Evolutionary conservation across 2,113 vertebrate genomes (phyloP), one percentile per base, ranked within the genome.

Genomic region (Lagopus muta): DNA sequence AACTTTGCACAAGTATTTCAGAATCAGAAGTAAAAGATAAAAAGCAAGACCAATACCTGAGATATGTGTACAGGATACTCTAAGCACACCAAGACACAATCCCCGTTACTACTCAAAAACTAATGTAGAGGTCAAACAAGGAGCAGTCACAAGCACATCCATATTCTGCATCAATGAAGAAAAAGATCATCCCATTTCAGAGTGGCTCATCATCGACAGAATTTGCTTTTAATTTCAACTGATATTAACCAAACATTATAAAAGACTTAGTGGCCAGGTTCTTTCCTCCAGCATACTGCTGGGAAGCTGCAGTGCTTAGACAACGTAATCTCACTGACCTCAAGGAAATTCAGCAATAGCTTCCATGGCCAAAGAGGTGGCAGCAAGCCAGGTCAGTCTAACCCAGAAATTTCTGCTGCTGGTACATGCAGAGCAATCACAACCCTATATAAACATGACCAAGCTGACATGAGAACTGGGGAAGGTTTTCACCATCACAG

Each of bases 181-280:
- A 62, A 62, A 86, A 91, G 25, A 18, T 32, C 43, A 78, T 69
- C 34, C n/a, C 79, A 10, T 50, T 93, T 90, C 77, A 88, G 32
- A 88, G n/a, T 4, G 9, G 8, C 32, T 48, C 8, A 12, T 75
- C 34, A 11, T 61, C 8, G n/a, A 47, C 66, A 28, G 17, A 88
- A 52, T 42, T 86, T 70, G 11, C 6, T 88, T 95, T 88, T 86
- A 25, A 50, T 86, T 80, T 93, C n/a, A 77, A 55, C 13, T 42
- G 38, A 47, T 74, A 36, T 22, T 71, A 90, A 93, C 38, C 38
- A 88, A 88, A 81, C 22, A 60, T 87, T 93, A 57, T 82, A 92
- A 69, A 77, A 90, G 45, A 32, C 22, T 70, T 58, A 13, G 16
- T 61, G 43, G 30, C 38, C 1, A 0, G 4, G 12, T 84, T 43